These are phyloP conservation scores for Anomalospiza imberbis DNA, from an alignment of 2,797 vertebrate genomes.

Conservation along the genomic window DNA sequence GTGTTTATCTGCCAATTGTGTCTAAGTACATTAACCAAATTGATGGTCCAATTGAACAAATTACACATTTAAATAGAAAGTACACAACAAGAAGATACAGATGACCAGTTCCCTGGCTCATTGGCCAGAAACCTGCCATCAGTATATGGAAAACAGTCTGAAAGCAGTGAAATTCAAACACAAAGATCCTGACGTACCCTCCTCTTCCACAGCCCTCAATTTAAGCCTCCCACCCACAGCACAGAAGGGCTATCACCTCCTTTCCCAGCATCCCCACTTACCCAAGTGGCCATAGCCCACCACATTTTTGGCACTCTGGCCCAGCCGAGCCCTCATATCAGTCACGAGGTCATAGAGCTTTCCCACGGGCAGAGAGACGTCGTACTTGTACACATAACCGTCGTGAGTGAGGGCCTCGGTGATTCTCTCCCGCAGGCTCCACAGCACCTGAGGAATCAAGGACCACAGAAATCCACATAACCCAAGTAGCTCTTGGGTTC, in stretches of 20 bases:
- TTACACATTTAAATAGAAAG: not conserved
- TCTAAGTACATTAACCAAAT: not conserved
- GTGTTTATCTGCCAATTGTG: not conserved
- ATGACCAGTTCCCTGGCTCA: not conserved
- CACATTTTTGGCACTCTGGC: slow-evolving; percentile 80
- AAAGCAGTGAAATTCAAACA: not conserved
- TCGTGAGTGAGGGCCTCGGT: slow-evolving; percentile 88
- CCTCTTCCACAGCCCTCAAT: not conserved
- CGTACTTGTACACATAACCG: slow-evolving; percentile 90
- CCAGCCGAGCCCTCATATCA: slow-evolving; percentile 81
- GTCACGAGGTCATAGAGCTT: slow-evolving; percentile 88
- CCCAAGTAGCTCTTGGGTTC: not conserved
- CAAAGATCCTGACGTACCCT: not conserved
- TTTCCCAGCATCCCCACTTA: slow-evolving; percentile 61
- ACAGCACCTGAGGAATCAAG: slow-evolving; percentile 75
- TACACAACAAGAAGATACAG: not conserved
- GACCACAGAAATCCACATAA: not conserved
- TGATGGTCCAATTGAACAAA: not conserved
- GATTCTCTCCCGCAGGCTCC: slow-evolving; percentile 91
- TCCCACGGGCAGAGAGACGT: slow-evolving; percentile 88
- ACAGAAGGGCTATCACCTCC: not conserved
- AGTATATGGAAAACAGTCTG: not conserved
- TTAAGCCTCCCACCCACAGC: not conserved
- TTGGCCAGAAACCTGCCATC: not conserved
- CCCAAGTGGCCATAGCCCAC: slow-evolving; percentile 95